Conservation (phyloP, 2,888 invertebrate genomes). For the Cephus rjabovi region DNA sequence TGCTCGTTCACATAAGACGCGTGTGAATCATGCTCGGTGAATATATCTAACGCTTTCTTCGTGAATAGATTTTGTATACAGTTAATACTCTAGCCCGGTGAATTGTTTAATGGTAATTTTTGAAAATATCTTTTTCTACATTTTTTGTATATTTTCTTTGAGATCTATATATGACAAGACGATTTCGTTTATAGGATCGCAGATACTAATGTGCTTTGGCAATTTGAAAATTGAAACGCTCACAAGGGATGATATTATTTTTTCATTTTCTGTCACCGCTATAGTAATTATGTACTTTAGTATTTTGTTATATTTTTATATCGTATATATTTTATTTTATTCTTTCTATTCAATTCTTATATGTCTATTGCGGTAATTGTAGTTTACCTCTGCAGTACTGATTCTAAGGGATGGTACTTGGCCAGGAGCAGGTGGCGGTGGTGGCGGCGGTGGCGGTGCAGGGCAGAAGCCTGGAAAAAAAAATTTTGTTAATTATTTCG, state of each 20-base stretch:
- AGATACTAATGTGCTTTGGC: not conserved
- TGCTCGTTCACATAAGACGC: not conserved
- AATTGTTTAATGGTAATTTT: not conserved
- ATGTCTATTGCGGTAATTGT: not conserved
- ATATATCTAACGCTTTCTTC: not conserved
- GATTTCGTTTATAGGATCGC: not conserved
- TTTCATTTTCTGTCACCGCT: not conserved
- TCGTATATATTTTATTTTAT: too few species aligned
- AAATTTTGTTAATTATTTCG: not conserved
- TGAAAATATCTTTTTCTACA: not conserved
- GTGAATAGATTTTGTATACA: not conserved
- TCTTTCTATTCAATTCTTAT: not conserved
- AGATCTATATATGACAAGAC: not conserved
- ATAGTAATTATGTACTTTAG: too few species aligned
- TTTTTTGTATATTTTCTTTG: not conserved
- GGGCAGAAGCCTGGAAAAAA: slow-evolving; percentile 54
- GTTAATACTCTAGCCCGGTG: not conserved
- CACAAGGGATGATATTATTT: not conserved
- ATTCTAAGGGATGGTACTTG: slow-evolving; percentile 68
- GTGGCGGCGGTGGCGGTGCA: slow-evolving; percentile 71
- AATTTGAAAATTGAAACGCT: not conserved
- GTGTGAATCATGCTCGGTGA: not conserved
- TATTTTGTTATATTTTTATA: too few species aligned
- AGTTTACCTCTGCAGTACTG: slow-evolving; percentile 67
- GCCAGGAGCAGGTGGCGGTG: slow-evolving; percentile 70